A percentile compares a stretch with the other conserved stretches of the same genome.
Evolutionary conservation across 2,888 invertebrate species (phyloP).

Genomic region (Polyommatus iphigenia): DNA sequence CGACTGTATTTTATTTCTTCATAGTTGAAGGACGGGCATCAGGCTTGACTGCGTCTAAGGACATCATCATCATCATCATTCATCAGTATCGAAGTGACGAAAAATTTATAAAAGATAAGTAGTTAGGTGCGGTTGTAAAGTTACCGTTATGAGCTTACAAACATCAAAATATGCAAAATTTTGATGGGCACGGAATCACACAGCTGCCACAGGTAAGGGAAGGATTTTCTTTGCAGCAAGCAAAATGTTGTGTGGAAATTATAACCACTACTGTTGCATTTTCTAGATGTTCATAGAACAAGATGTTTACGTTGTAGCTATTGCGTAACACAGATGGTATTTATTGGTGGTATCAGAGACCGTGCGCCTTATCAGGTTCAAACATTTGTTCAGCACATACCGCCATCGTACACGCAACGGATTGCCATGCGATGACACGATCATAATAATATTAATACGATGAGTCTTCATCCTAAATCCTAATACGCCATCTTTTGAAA

Average conservation of each 20-base stretch:
- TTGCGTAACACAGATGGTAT: conserved; percentile 14
- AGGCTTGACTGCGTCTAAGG: conserved; percentile 25
- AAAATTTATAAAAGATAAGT: background rate
- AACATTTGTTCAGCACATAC: conserved; percentile 24
- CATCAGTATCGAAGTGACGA: background rate
- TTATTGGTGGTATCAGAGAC: conserved; percentile 8
- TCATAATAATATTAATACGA: background rate
- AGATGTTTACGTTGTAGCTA: background rate
- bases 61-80: background rate
- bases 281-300: background rate
- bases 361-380: conserved; percentile 18
- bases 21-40: conserved; percentile 18
- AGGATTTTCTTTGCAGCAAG: background rate
- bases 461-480: too few relatives aligned
- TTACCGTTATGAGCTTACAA: background rate
- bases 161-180: background rate
- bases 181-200: background rate
- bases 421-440: background rate
- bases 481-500: too few relatives aligned
- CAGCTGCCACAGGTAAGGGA: background rate
- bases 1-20: background rate
- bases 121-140: background rate
- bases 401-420: background rate
- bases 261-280: background rate
- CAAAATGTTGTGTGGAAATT: background rate